Base-by-base conservation (phyloP, 2,888 invertebrate genomes). In the Neria commutata region DNA sequence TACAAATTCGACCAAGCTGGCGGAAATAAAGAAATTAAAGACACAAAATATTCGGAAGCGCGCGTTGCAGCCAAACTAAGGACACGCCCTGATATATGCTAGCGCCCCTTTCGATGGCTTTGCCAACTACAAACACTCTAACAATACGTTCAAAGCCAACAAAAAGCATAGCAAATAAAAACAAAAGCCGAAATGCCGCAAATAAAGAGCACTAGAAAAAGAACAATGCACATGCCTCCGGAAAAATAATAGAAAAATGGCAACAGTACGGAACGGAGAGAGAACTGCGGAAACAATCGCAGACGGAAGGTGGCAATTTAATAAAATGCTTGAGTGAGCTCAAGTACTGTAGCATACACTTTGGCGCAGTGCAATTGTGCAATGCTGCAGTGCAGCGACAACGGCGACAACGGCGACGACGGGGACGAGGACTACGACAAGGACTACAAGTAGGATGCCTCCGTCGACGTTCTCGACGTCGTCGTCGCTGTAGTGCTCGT, bases 261-360 rank as follows among this genome's bases (percentile, higher is more conserved):
- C 37, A 37, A 37, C 37, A 37, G 37, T 14, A 37, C n/a, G n/a
- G 5, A n/a, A n/a, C 6, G n/a, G n/a, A 8, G 37, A 37, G 4
- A 37, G n/a, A 37, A 37, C 4, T 37, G 37, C 37, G 37, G 37
- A 37, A 37, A 37, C 37, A 37, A 37, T 37, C 37, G 42, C 21
- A 42, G 21, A 17, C 19, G 75, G 75, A 77, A 76, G 74, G 76
- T 75, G 75, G 72, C 73, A 77, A 76, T 77, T 77, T 75, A 75
- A 75, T 76, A 77, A 77, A 76, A 77, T 69, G 75, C 74, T 76
- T 72, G 73, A 76, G 72, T 74, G 70, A 68, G 67, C 21, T 42
- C 42, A 42, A 42, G 42, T 42, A 19, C 42, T 6, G 11, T 11
- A 29, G 29, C 29, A 11, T 29, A 29, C 11, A 6, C 29, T 29